Evolutionary conservation across 2,797 vertebrate genomes (phyloP).

Genomic region (Micrastur ruficollis): DNA sequence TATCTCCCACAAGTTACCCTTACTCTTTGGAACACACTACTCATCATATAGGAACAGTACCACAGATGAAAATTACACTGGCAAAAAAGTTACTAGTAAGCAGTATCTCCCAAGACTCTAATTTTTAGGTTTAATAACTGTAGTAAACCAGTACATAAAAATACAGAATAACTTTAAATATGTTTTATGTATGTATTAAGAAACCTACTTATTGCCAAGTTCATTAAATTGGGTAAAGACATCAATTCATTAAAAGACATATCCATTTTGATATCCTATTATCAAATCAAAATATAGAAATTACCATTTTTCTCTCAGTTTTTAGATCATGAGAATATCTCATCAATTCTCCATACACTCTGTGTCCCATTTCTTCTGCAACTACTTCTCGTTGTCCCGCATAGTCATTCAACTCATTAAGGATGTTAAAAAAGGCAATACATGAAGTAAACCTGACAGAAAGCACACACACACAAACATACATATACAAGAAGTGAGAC

Average conservation of each 20-base stretch:
- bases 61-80: background rate
- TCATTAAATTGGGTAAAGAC: background rate
- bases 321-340: slow-evolving; percentile 94
- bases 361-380: slow-evolving; percentile 95
- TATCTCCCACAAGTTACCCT: background rate
- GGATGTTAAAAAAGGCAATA: slow-evolving; percentile 92
- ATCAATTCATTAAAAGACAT: background rate
- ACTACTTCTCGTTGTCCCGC: slow-evolving; percentile 98
- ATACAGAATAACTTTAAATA: background rate
- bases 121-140: background rate
- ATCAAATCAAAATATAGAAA: slow-evolving; percentile 14
- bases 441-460: slow-evolving; percentile 92
- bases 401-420: slow-evolving; percentile 97
- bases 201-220: background rate
- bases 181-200: background rate
- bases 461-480: slow-evolving; percentile 1
- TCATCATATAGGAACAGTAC: background rate
- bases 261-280: background rate
- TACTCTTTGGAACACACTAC: background rate
- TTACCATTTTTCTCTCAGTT: slow-evolving; percentile 94
- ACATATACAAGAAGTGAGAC: slow-evolving; percentile 25
- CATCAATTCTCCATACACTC: slow-evolving; percentile 95
- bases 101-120: background rate
- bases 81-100: background rate
- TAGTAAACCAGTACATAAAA: background rate